Base-by-base conservation (phyloP, 1,140 invertebrate species). In the Cataglyphis hispanica region DNA sequence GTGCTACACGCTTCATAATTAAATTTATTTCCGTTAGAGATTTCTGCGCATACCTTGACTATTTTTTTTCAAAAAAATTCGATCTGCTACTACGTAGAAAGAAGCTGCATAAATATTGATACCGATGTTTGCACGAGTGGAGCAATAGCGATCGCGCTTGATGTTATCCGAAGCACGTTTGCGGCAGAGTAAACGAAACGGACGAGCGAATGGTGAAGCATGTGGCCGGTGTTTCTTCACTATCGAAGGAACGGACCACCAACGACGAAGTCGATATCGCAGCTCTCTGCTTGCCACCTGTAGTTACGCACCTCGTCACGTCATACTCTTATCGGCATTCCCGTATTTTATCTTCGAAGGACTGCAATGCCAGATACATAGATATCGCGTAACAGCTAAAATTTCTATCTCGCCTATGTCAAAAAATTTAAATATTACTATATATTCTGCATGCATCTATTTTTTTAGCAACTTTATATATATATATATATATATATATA, bases 261-360 rank as follows among this genome's bases (percentile, higher is more conserved):
- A 27, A 40, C 72, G 37, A 40, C 72, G 22, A 50, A 43, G 84
- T 85, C 84, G 84, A 85, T 85, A 85, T 80, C 74, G 63, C 50
- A 77, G 84, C 75, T 77, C 43, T 56, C 84, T 85, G 74, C 84
- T 78, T 78, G 74, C 75, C 74, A 22, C 37, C 63, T 25, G 75
- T 85, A 66, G 74, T 77, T 77, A 84, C 81, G 43, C 60, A 22
- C 11, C 43, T 40, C 25, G 81, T 72, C 25, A 60, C 67, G 67
- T 83, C 53, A 83, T 22, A 58, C 43, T 72, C 53, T 83, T 83
- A 83, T 83, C 78, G 67, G 53, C 37, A 27, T 34, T 74, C n/a
- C 19, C 25, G n/a, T 31, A 60, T 72, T 74, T 74, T 31, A 81
- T 81, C 66, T 58, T 40, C 11, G 11, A 60, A 72, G 50, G 74